These are phyloP conservation scores for Tyrannus savana DNA, from an alignment of 2,113 vertebrate species.

Conservation along the genomic window DNA sequence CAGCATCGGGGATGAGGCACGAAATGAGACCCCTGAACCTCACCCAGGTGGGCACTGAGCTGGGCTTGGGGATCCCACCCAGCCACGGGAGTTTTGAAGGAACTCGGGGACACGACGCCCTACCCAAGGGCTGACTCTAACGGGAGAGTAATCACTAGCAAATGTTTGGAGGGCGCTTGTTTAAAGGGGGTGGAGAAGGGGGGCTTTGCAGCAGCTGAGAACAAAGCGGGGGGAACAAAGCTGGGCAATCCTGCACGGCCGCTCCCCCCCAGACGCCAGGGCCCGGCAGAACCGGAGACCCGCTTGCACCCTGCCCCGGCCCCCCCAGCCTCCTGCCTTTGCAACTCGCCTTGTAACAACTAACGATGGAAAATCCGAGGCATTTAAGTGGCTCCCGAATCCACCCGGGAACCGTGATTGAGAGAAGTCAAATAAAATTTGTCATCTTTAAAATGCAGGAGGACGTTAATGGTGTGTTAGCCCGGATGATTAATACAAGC, in stretches of 20 bases:
- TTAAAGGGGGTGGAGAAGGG: background rate
- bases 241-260: background rate
- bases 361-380: slow-evolving; percentile 69
- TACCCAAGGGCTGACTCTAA: background rate
- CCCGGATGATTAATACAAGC: slow-evolving; percentile 73
- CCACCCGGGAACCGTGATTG: slow-evolving; percentile 69
- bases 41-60: background rate
- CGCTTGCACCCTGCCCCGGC: background rate
- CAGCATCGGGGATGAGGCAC: fast-evolving
- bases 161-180: slow-evolving; percentile 50
- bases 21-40: background rate
- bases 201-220: background rate
- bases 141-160: slow-evolving; percentile 61
- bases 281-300: slow-evolving; percentile 1
- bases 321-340: slow-evolving; percentile 28
- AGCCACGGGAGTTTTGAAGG: background rate
- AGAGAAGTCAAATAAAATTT: slow-evolving; percentile 78
- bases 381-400: slow-evolving; percentile 70
- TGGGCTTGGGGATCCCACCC: background rate
- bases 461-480: slow-evolving; percentile 77
- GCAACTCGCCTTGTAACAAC: slow-evolving; percentile 62
- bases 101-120: background rate
- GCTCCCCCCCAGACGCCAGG: background rate
- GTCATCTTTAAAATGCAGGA: slow-evolving; percentile 77
- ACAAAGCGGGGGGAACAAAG: slow-evolving; percentile 14